phyloP scores from a whole-genome alignment of 1,140 invertebrate species.

The Ips nitidus region DNA sequence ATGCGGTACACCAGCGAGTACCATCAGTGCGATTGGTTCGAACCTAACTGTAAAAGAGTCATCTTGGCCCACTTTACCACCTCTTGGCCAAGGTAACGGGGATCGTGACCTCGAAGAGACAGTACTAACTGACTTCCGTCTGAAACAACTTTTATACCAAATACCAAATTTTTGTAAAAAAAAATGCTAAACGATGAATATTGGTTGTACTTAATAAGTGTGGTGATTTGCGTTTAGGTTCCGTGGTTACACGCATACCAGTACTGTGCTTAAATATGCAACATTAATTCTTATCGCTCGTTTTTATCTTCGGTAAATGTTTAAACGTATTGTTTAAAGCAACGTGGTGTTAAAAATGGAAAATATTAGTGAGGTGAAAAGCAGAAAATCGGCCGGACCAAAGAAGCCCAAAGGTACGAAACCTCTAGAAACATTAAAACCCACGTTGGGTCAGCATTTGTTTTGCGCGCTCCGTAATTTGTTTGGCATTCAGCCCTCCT shows the following conservation, averaged over 20 bases:
- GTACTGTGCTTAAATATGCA: slow-evolving; percentile 3
- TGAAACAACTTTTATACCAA: background rate
- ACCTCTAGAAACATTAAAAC: slow-evolving; percentile 3
- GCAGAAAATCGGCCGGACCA: background rate
- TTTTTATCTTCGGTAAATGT: slow-evolving; percentile 14
- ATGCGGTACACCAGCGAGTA: no score
- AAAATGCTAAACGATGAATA: slow-evolving; percentile 9
- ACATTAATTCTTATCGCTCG: slow-evolving; percentile 15
- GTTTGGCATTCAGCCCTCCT: slow-evolving; percentile 14
- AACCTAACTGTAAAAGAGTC: slow-evolving; percentile 24
- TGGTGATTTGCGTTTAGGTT: background rate
- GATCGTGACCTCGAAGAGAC: slow-evolving; percentile 12
- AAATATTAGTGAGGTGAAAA: no score
- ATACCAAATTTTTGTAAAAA: background rate
- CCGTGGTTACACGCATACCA: background rate
- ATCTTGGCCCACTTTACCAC: slow-evolving; percentile 28
- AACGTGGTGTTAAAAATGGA: background rate
- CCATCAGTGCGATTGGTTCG: no score
- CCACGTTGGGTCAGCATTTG: slow-evolving; percentile 16
- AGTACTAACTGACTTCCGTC: background rate
- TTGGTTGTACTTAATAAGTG: background rate
- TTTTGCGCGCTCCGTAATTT: slow-evolving; percentile 20
- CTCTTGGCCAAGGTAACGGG: slow-evolving; percentile 9
- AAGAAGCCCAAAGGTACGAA: slow-evolving; percentile 13
- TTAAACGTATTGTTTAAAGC: slow-evolving; percentile 5